phyloP scores from a whole-genome alignment of 2,113 vertebrate species.

The Bubo blakistoni region DNA sequence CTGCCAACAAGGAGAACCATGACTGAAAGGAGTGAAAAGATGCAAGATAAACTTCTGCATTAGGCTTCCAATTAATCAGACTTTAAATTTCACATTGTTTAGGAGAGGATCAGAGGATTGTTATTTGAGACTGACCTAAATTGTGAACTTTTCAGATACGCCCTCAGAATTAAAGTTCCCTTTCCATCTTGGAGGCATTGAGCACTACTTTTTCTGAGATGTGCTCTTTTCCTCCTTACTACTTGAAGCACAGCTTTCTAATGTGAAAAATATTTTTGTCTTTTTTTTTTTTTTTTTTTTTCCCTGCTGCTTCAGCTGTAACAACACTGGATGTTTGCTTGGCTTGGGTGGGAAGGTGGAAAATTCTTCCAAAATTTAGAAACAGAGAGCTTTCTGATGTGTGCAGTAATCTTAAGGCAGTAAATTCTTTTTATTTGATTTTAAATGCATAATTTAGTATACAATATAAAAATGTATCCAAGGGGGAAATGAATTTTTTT shows the following conservation, averaged over 20 bases:
- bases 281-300: not conserved
- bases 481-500: conserved; percentile 63
- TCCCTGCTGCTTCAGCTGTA: conserved; percentile 22
- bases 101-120: not conserved
- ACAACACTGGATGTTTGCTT: conserved; percentile 61
- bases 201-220: not conserved
- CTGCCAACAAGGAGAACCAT: not conserved
- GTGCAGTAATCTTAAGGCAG: conserved; percentile 44
- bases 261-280: conserved; percentile 39
- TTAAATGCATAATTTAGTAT: conserved; percentile 68
- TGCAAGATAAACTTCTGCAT: not conserved
- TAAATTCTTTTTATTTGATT: conserved; percentile 67
- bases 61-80: not conserved
- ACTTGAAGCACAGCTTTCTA: not conserved
- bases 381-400: conserved; percentile 56
- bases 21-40: not conserved
- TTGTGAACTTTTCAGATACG: not conserved
- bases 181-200: not conserved
- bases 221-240: not conserved
- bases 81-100: not conserved
- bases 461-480: conserved; percentile 63
- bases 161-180: not conserved
- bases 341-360: conserved; percentile 57
- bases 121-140: not conserved
- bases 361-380: conserved; percentile 55